Percentiles rank a stretch among this genome's conserved stretches.
These are phyloP conservation scores for Numida meleagris DNA, from an alignment of 2,113 vertebrate species.

Conservation along the genomic window DNA sequence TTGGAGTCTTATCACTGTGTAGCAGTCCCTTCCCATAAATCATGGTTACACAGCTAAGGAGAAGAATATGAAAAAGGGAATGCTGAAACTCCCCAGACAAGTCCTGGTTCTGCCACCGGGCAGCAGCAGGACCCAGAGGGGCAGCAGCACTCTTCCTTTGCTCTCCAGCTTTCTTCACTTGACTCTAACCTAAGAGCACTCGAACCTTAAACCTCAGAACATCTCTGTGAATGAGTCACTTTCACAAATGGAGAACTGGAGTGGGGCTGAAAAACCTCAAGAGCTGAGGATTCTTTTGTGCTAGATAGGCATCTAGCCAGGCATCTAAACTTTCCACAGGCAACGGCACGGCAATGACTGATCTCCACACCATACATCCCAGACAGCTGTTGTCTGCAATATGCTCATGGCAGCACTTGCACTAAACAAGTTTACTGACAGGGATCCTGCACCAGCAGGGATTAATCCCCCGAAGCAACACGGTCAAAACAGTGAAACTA, in stretches of 20 bases:
- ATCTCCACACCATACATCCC: background rate
- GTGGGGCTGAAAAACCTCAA: background rate
- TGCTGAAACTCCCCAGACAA: background rate
- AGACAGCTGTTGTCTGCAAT: background rate
- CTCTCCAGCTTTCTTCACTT: background rate
- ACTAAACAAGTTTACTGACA: background rate
- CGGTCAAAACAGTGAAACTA: background rate
- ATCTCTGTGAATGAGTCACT: background rate
- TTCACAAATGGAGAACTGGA: background rate
- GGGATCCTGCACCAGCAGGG: background rate
- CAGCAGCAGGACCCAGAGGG: background rate
- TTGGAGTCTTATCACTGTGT: background rate
- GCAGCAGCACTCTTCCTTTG: background rate
- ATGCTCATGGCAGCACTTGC: background rate
- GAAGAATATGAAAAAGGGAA: background rate
- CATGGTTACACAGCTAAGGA: background rate
- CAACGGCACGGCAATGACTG: background rate
- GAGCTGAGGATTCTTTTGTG: background rate
- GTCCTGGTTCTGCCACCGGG: background rate
- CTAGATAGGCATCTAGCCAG: background rate
- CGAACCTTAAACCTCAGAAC: background rate
- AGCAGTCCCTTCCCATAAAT: background rate
- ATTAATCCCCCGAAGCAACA: background rate
- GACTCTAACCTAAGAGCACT: background rate
- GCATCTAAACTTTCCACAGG: background rate